phyloP scores from a whole-genome alignment of 2,888 invertebrate genomes.

The Embidobia sp. region DNA sequence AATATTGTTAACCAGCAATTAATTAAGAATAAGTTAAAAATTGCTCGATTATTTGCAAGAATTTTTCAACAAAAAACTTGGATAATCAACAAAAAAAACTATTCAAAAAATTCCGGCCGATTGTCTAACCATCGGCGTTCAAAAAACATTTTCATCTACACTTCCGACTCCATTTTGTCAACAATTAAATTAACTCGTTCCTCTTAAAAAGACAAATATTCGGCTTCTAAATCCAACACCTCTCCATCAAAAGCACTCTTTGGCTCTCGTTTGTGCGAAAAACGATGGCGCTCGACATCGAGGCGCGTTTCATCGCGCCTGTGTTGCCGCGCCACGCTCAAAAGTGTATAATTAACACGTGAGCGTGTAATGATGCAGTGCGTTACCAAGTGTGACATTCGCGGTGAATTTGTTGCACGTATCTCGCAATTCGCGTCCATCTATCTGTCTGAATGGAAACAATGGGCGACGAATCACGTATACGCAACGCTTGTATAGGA shows the following conservation, averaged over 20 bases:
- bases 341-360: conserved; percentile 54
- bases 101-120: too few relatives aligned
- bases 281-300: conserved; percentile 21
- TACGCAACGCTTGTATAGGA: conserved; percentile 15
- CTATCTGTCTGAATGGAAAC: conserved; percentile 52
- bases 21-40: too few relatives aligned
- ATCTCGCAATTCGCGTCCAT: conserved; percentile 47
- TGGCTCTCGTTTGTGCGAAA: conserved; percentile 31
- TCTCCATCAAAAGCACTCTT: conserved; percentile 37
- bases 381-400: conserved; percentile 57
- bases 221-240: conserved; percentile 18
- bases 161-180: too few relatives aligned
- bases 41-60: too few relatives aligned
- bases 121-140: too few relatives aligned
- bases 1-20: too few relatives aligned
- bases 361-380: conserved; percentile 49
- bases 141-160: too few relatives aligned
- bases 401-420: conserved; percentile 54
- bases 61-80: too few relatives aligned
- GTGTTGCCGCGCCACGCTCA: conserved; percentile 13
- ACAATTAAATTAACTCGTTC: conserved; percentile 24
- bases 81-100: too few relatives aligned
- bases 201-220: conserved; percentile 33
- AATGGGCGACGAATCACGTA: conserved; percentile 48
- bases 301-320: conserved; percentile 21